Evolutionary conservation across 2,113 vertebrate species (phyloP).

Genomic region (Gallinago media): DNA sequence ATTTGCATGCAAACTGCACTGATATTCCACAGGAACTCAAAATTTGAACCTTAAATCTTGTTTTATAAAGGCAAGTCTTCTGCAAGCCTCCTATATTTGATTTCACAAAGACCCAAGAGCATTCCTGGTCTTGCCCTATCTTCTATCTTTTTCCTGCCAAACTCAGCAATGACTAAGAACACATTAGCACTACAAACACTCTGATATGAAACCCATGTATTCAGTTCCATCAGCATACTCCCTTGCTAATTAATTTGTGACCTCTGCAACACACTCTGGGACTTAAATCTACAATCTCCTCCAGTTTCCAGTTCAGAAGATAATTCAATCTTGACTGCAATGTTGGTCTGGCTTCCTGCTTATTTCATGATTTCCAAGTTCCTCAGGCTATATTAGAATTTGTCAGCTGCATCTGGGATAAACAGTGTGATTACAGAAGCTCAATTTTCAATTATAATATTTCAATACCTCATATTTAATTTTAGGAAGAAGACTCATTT

Average conservation of each 20-base stretch:
- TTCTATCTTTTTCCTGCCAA: background rate
- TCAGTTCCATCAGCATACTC: background rate
- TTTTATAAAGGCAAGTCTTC: background rate
- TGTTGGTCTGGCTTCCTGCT: background rate
- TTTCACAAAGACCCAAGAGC: background rate
- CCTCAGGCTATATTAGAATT: background rate
- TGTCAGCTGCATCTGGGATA: background rate
- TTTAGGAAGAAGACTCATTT: background rate
- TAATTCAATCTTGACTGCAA: background rate
- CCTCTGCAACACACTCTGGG: background rate
- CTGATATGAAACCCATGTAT: background rate
- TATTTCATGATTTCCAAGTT: background rate
- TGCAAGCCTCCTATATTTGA: background rate
- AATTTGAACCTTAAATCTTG: background rate
- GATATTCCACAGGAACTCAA: background rate
- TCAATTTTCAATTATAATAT: background rate
- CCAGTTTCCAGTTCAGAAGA: background rate
- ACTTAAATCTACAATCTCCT: background rate
- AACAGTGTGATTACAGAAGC: background rate
- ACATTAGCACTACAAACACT: background rate
- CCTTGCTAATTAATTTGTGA: conserved; percentile 26
- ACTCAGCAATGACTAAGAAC: background rate
- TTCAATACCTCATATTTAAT: background rate
- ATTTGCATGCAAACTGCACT: background rate
- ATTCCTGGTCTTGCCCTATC: background rate